phyloP scores from a whole-genome alignment of 64 coral and sea anemone species.

The Montipora cactus region DNA sequence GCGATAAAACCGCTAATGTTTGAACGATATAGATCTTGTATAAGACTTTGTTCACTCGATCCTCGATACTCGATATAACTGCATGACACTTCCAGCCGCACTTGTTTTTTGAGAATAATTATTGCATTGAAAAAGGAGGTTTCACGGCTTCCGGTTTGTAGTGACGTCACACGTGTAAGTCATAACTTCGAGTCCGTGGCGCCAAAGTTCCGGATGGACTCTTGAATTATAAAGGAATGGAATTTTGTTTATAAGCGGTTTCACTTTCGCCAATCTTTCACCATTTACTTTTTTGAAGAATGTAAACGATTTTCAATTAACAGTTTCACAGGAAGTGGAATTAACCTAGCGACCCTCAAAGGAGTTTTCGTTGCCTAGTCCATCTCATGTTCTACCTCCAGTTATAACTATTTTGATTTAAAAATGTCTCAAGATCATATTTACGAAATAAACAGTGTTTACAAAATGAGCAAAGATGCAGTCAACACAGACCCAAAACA shows the following conservation, averaged over 20 bases:
- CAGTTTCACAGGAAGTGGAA: not conserved
- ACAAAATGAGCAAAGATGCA: too few species aligned
- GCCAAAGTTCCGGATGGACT: too few species aligned
- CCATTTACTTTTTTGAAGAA: too few species aligned
- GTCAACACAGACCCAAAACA: too few species aligned
- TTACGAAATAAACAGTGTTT: too few species aligned
- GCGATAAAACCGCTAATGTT: not conserved
- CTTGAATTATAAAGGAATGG: not conserved
- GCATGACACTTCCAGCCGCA: not conserved
- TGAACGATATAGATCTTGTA: not conserved
- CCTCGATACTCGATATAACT: not conserved
- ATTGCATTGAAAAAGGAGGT: not conserved
- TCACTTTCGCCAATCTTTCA: not conserved
- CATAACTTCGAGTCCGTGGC: not conserved
- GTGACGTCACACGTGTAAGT: constrained; percentile 26
- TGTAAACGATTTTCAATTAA: too few species aligned
- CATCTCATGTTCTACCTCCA: not conserved
- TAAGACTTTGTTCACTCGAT: not conserved
- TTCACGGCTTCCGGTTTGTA: constrained; percentile 5
- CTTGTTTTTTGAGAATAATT: not conserved
- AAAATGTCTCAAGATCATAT: too few species aligned
- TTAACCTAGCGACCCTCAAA: not conserved
- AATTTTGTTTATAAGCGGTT: not conserved
- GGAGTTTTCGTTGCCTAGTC: not conserved
- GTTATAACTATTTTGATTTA: too few species aligned